These are phyloP conservation scores for Cepphus grylle DNA, from an alignment of 2,113 vertebrate species.

Conservation along the genomic window DNA sequence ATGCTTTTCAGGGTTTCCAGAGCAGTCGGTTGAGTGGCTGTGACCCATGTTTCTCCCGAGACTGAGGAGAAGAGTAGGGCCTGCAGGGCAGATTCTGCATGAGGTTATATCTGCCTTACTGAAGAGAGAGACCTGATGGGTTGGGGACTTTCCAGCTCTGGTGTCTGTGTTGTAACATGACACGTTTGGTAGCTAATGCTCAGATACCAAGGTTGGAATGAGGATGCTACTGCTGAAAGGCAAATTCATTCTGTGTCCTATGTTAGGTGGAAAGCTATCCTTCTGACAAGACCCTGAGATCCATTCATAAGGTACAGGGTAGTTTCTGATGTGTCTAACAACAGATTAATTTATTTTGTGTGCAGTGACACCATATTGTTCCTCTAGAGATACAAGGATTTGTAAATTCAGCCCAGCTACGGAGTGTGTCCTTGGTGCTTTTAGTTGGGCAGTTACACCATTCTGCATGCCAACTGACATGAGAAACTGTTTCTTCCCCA, in stretches of 20 bases:
- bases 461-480: not conserved
- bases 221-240: not conserved
- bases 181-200: not conserved
- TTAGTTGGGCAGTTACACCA: not conserved
- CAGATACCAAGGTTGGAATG: not conserved
- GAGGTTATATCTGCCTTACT: not conserved
- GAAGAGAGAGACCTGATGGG: not conserved
- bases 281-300: not conserved
- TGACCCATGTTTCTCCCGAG: not conserved
- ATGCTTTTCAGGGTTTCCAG: not conserved
- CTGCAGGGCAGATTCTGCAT: not conserved
- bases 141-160: slow-evolving; percentile 10
- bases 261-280: not conserved
- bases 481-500: not conserved
- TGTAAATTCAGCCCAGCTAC: not conserved
- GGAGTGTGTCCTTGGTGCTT: not conserved
- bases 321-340: not conserved
- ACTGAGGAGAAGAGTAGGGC: not conserved
- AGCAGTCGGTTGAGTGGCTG: not conserved
- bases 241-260: not conserved
- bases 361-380: not conserved
- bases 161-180: not conserved
- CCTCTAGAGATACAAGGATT: not conserved
- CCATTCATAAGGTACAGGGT: not conserved
- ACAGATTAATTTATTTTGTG: not conserved